Percentiles rank a stretch among this genome's conserved stretches.
Conservation (phyloP, 2,797 vertebrate species). For the Heliangelus exortis region DNA sequence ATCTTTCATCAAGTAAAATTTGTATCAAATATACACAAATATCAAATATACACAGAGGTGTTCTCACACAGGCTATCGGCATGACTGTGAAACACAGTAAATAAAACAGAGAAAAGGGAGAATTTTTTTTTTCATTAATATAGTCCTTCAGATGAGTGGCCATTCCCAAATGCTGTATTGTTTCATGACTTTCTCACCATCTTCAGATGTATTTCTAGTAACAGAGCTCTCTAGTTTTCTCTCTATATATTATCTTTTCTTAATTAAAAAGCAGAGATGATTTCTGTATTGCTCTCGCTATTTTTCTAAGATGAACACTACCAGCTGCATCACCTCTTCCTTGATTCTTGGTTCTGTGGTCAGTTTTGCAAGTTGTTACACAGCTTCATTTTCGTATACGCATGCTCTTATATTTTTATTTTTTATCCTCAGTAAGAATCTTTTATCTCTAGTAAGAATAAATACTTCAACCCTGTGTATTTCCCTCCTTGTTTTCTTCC, state of each 20-base stretch:
- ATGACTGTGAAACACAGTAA: neutral
- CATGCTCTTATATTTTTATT: neutral
- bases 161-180: neutral
- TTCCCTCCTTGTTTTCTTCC: neutral
- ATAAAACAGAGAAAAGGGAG: neutral
- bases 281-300: neutral
- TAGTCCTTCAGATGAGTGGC: neutral
- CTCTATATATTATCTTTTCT: neutral
- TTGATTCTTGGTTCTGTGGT: neutral
- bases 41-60: neutral
- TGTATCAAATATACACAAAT: neutral
- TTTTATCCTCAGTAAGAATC: neutral
- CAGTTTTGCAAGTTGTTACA: fast-evolving
- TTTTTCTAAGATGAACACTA: neutral
- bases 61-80: neutral
- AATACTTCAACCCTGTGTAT: neutral
- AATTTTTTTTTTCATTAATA: fast-evolving
- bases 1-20: neutral
- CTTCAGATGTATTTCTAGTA: neutral
- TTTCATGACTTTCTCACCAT: neutral
- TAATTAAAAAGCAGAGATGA: neutral
- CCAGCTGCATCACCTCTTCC: fast-evolving
- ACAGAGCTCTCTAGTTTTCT: neutral
- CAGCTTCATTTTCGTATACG: neutral
- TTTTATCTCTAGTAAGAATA: neutral